These are phyloP conservation scores for Drosophila equinoxialis DNA, from an alignment of 1,140 invertebrate genomes.

Conservation along the genomic window DNA sequence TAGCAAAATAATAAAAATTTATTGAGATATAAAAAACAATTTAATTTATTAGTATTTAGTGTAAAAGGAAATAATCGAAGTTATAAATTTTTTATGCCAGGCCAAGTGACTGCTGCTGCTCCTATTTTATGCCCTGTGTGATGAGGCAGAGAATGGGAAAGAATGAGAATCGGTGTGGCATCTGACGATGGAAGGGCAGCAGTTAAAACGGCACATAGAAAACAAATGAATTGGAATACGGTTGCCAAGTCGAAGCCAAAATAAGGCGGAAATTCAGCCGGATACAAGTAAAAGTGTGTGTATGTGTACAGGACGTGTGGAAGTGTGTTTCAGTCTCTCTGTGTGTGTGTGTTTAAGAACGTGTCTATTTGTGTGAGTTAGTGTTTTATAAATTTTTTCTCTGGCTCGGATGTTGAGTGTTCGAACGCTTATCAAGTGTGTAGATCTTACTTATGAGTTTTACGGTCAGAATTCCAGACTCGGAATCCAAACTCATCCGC, in stretches of 20 bases:
- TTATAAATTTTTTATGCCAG: constrained; percentile 78
- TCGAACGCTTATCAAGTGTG: constrained; percentile 78
- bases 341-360: constrained; percentile 44
- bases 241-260: constrained; percentile 63
- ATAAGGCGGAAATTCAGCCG: constrained; percentile 73
- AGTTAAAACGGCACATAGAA: constrained; percentile 69
- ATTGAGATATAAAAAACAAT: constrained; percentile 82
- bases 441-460: constrained; percentile 81
- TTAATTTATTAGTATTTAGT: constrained; percentile 82
- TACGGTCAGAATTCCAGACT: constrained; percentile 32
- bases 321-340: neutral
- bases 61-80: constrained; percentile 79
- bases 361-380: constrained; percentile 79
- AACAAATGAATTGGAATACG: constrained; percentile 80
- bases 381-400: constrained; percentile 74
- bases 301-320: constrained; percentile 32
- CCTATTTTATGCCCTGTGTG: constrained; percentile 43
- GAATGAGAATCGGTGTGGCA: neutral
- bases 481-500: neutral
- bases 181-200: constrained; percentile 14
- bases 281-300: constrained; percentile 29
- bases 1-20: constrained; percentile 82
- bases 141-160: neutral
- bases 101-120: constrained; percentile 32
- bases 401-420: constrained; percentile 66